Base-by-base conservation (phyloP, 2,113 vertebrate genomes). In the Eretmochelys imbricata region DNA sequence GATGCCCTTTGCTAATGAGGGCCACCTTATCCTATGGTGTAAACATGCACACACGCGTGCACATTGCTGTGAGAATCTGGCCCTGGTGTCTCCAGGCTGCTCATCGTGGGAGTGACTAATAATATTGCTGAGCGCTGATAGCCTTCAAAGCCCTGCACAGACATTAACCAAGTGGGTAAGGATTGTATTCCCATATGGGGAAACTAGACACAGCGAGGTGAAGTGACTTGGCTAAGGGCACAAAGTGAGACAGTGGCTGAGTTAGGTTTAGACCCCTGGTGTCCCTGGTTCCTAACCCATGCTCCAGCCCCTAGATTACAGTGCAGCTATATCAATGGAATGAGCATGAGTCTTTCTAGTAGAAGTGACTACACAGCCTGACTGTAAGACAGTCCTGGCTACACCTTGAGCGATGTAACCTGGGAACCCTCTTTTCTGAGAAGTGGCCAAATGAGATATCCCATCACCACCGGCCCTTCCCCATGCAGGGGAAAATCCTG, bases 401-500 rank as follows among this genome's bases (percentile, higher is more conserved):
- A 76, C 24, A 13, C 24, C 24, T 6, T 3, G 75, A 76, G 75
- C 42, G 48, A 46, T 48, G 11, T 76, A 46, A 24, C 75, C 72
- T 76, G 38, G 12, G 42, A 27, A 7, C 6, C 22, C 38, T 27
- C 75, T 72, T 76, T 78, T 48, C 72, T 46, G 22, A 46, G 38
- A 24, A 76, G 38, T 46, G 72, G 38, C 38, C 10, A 76, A 76
- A 48, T 46, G 75, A 48, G 46, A 78, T 25, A 27, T 22, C 25
- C 25, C 42, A 29, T 78, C 75, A 78, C 27, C 8, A 22, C 14
- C 9, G 2, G 31, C 10, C 75, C 75, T 48, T 27, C 42, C 14
- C 6, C 38, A 76, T 10, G 3, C 11, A 2, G 51, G 6, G 57
- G 27, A 87, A 42, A 46, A 17, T 10, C 38, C 29, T 0, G 0